Evolutionary conservation across 2,888 invertebrate genomes (phyloP).

Genomic region (Drosophila yooni): DNA sequence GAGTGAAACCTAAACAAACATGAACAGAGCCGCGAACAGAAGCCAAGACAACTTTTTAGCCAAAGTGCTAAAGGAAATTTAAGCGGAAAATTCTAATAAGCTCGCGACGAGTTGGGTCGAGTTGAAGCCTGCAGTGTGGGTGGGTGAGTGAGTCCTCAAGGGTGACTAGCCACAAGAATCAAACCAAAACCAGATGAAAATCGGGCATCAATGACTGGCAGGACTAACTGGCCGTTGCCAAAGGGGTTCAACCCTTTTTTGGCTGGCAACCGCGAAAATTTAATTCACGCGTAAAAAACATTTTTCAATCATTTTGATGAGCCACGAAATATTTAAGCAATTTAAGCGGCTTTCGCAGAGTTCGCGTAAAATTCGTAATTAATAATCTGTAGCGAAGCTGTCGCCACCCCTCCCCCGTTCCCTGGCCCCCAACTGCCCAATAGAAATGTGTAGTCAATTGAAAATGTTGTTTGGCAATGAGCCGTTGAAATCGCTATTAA

Average conservation of each 20-base stretch:
- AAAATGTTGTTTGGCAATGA: slow-evolving; percentile 81
- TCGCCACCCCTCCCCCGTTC: slow-evolving; percentile 11
- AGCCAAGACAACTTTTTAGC: slow-evolving; percentile 63
- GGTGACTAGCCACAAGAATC: slow-evolving; percentile 67
- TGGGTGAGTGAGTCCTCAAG: slow-evolving; percentile 21
- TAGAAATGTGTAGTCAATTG: slow-evolving; percentile 73
- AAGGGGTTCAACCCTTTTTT: slow-evolving; percentile 57
- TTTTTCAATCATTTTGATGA: slow-evolving; percentile 80
- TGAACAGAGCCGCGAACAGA: slow-evolving; percentile 27
- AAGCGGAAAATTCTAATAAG: slow-evolving; percentile 81
- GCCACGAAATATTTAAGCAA: slow-evolving; percentile 78
- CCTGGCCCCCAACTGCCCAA: not conserved
- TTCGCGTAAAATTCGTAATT: slow-evolving; percentile 82
- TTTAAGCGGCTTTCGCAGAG: slow-evolving; percentile 76
- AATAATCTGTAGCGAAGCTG: slow-evolving; percentile 82
- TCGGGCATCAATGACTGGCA: slow-evolving; percentile 55
- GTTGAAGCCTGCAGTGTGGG: slow-evolving; percentile 1
- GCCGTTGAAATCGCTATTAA: slow-evolving; percentile 81
- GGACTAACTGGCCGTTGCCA: slow-evolving; percentile 7
- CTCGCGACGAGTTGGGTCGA: slow-evolving; percentile 38
- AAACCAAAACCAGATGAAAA: slow-evolving; percentile 43
- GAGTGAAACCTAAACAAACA: slow-evolving; percentile 73
- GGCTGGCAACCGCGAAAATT: slow-evolving; percentile 72
- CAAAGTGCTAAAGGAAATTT: slow-evolving; percentile 76
- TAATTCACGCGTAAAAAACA: slow-evolving; percentile 79